phyloP scores from a whole-genome alignment of 1,140 invertebrate species.

The Microplitis demolitor region DNA sequence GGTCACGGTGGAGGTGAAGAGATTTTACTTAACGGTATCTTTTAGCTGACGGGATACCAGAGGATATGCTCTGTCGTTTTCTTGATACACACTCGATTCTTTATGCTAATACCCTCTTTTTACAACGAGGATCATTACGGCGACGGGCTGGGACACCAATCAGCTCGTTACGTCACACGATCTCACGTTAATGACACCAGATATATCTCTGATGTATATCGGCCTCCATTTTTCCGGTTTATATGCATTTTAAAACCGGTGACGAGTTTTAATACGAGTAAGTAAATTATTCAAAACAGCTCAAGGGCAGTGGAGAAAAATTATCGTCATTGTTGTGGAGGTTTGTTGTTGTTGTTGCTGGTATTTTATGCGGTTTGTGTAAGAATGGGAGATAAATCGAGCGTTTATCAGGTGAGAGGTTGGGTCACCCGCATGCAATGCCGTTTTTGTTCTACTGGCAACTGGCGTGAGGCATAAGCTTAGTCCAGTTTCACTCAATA shows the following conservation, averaged over 20 bases:
- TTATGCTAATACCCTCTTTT: constrained; percentile 52
- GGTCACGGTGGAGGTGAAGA: constrained; percentile 44
- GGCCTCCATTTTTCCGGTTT: constrained; percentile 47
- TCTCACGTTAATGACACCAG: constrained; percentile 56
- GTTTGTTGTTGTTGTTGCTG: too few species aligned
- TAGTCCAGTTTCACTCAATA: background rate
- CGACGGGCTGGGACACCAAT: constrained; percentile 50
- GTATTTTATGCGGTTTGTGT: background rate
- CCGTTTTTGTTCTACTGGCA: background rate
- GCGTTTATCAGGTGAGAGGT: background rate
- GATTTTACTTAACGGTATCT: constrained; percentile 57
- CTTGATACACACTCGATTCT: background rate
- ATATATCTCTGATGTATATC: constrained; percentile 51
- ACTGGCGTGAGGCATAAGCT: background rate
- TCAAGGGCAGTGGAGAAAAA: background rate
- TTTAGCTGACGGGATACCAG: background rate
- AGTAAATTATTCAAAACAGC: background rate
- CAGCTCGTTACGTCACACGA: constrained; percentile 57
- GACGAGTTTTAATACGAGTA: too few species aligned
- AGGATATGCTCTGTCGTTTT: constrained; percentile 34
- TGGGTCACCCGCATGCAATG: too few species aligned
- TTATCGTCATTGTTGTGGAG: too few species aligned
- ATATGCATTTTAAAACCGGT: too few species aligned
- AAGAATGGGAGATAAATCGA: background rate
- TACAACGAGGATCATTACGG: constrained; percentile 52